These are phyloP conservation scores for Napeogenes inachia DNA, from an alignment of 2,888 invertebrate genomes.

Conservation along the genomic window DNA sequence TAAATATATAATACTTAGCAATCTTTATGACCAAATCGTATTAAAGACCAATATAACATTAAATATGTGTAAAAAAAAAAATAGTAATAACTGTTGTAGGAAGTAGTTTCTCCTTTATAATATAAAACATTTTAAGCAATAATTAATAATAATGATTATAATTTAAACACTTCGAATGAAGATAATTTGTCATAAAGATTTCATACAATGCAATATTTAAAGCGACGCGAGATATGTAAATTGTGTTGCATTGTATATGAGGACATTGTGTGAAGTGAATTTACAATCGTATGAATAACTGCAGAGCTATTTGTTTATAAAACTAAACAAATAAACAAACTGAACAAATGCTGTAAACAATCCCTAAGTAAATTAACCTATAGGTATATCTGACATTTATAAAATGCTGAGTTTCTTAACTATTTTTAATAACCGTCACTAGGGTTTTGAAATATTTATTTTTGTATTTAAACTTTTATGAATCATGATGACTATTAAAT, in stretches of 20 bases:
- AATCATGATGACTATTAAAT: no score
- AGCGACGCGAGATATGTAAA: conserved; percentile 14
- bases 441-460: not conserved
- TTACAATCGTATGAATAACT: conserved; percentile 22
- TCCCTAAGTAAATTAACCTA: not conserved
- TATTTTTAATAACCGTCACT: no score
- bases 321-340: conserved; percentile 23
- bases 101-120: no score
- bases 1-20: no score
- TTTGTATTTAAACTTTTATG: not conserved
- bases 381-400: not conserved
- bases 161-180: no score
- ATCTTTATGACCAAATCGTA: no score
- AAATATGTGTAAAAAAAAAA: no score
- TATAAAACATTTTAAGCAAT: no score
- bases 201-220: not conserved
- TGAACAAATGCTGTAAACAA: not conserved
- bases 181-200: not conserved
- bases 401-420: not conserved
- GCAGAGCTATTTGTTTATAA: conserved; percentile 47
- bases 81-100: no score
- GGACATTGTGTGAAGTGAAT: conserved; percentile 24
- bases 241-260: conserved; percentile 24
- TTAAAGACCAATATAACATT: no score
- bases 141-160: no score